Base-by-base conservation (phyloP, 2,888 invertebrate genomes). In the Allophyes oxyacanthae region DNA sequence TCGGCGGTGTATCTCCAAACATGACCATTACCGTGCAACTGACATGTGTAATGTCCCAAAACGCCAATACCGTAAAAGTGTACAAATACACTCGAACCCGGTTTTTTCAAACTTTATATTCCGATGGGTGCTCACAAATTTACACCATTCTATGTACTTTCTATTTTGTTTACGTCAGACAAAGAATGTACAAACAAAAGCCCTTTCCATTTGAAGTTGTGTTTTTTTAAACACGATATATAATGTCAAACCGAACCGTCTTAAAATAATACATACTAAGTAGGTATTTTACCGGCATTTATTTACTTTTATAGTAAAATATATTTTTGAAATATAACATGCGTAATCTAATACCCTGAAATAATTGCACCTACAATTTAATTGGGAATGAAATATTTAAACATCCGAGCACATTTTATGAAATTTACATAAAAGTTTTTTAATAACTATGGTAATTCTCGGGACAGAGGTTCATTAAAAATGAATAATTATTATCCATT, bases 1-100 rank as follows among this genome's bases (percentile, higher is more conserved):
- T 46, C 55, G 43, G 15, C 52, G 58, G 56, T 57, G 57, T 54
- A 50, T 57, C 59, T 64, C 69, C 60, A 66, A 60, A 67, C 41
- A 71, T 62, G 66, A 64, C 76, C 73, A 67, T 67, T 69, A 61
- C 37, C 62, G 57, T 73, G 77, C 63, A 54, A 44, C 58, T 78
- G 77, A 78, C 77, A 51, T 36, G 64, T 74, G 57, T 59, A 74
- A 68, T 63, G 63, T 69, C 64, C 67, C 61, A 41, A 71, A 75
- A 64, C 52, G 64, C 61, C 76, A 67, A 75, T 75, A 72, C 43
- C 45, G 36, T 62, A 44, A 64, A 66, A 53, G 55, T 40, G 37
- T 34, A 32, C 49, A 53, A 58, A 71, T 52, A 52, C 50, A 43
- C 28, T 42, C n/a, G 11, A 6, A n/a, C 9, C 10, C 33, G 6